Evolutionary conservation across 1,140 invertebrate genomes (phyloP).

Genomic region (Pissodes strobi): DNA sequence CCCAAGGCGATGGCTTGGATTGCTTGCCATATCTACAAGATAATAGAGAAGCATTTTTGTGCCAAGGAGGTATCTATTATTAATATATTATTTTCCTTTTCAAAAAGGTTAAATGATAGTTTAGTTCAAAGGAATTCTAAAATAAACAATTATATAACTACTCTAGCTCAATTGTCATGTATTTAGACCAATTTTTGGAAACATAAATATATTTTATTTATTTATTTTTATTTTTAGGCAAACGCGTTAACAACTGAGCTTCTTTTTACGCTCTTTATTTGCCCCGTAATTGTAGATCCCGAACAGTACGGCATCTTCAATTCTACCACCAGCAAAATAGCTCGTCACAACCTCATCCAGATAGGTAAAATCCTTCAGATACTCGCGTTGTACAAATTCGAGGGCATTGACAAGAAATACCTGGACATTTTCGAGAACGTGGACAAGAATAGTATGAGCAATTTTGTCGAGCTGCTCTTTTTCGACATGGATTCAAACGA

Average conservation of each 20-base stretch:
- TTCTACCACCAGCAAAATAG: conserved; percentile 88
- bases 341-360: conserved; percentile 92
- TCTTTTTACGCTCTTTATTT: conserved; percentile 93
- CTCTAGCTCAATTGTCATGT: too few species aligned
- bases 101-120: too few species aligned
- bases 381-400: conserved; percentile 82
- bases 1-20: conserved; percentile 82
- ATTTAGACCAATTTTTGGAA: too few species aligned
- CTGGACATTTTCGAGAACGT: conserved; percentile 77
- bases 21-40: conserved; percentile 74
- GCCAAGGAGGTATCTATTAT: conserved; percentile 65
- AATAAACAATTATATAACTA: too few species aligned
- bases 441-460: conserved; percentile 76
- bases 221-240: conserved; percentile 61
- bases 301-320: conserved; percentile 96
- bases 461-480: conserved; percentile 72
- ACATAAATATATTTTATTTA: too few species aligned
- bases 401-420: conserved; percentile 74
- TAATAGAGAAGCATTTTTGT: conserved; percentile 67
- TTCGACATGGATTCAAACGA: conserved; percentile 65
- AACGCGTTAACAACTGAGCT: conserved; percentile 88
- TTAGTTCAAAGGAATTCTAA: too few species aligned
- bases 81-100: too few species aligned
- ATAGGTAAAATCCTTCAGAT: conserved; percentile 89
- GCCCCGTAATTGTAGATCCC: conserved; percentile 94